A percentile compares a stretch with the other conserved stretches of the same genome.
phyloP scores from a whole-genome alignment of 2,113 vertebrate species.

The Elaphurus davidianus region DNA sequence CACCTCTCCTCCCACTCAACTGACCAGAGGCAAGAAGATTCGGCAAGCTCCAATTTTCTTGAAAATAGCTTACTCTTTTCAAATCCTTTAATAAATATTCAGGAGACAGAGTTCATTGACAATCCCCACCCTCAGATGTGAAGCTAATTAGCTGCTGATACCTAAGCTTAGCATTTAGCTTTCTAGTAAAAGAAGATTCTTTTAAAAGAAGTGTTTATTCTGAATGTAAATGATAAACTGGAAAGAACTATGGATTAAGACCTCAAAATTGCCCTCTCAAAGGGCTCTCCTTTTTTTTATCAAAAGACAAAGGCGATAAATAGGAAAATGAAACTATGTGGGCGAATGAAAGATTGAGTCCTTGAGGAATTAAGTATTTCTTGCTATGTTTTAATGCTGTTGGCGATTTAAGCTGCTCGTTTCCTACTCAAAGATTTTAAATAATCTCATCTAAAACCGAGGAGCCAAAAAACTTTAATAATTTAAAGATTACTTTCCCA shows the following conservation, averaged over 20 bases:
- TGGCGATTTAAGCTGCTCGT: slow-evolving; percentile 54
- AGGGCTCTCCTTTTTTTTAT: slow-evolving; percentile 43
- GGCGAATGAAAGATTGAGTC: not conserved
- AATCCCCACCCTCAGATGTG: slow-evolving; percentile 10
- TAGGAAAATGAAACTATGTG: slow-evolving; percentile 55
- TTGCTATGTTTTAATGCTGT: slow-evolving; percentile 16
- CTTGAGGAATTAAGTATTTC: slow-evolving; percentile 31
- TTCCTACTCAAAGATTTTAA: slow-evolving; percentile 45
- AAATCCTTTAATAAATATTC: slow-evolving; percentile 66
- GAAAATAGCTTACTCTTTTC: slow-evolving; percentile 21
- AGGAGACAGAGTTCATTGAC: slow-evolving; percentile 35
- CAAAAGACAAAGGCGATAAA: slow-evolving; percentile 57
- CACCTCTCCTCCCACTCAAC: not conserved
- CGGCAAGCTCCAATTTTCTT: not conserved
- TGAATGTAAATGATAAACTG: slow-evolving; percentile 62
- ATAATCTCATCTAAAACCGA: slow-evolving; percentile 51
- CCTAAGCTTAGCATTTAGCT: slow-evolving; percentile 55
- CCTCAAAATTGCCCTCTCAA: slow-evolving; percentile 62
- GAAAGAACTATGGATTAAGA: slow-evolving; percentile 68
- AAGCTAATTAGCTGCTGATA: slow-evolving; percentile 65
- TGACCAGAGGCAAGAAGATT: not conserved
- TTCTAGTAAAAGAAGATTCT: slow-evolving; percentile 39
- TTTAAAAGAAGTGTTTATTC: slow-evolving; percentile 58
- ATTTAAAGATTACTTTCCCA: slow-evolving; percentile 41
- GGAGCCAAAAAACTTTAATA: slow-evolving; percentile 45